These are phyloP conservation scores for Enteromius treurensis DNA, from an alignment of 2,797 vertebrate genomes.

Conservation along the genomic window DNA sequence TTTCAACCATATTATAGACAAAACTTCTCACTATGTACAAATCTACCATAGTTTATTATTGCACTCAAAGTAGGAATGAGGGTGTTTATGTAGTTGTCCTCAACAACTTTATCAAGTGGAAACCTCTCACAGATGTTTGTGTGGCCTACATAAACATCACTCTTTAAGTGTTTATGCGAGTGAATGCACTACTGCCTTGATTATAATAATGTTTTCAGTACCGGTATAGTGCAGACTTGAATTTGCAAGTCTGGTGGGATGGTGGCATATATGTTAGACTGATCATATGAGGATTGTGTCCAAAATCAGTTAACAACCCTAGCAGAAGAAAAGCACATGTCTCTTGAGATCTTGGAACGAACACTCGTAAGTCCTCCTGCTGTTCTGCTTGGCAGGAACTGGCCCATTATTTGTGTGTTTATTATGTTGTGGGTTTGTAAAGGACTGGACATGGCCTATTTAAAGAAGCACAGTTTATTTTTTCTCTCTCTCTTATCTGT, in stretches of 20 bases:
- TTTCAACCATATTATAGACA: neutral
- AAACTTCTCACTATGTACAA: neutral
- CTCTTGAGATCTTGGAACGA: slow-evolving; percentile 29
- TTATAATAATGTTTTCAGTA: neutral
- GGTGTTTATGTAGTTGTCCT: slow-evolving; percentile 9
- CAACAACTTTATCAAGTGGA: neutral
- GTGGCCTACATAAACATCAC: neutral
- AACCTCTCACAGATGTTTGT: neutral
- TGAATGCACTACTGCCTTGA: neutral
- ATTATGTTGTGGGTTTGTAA: neutral
- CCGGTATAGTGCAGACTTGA: neutral
- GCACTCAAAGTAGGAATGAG: no score
- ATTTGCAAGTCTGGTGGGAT: neutral
- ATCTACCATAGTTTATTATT: no score
- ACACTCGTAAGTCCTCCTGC: neutral
- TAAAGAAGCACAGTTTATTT: neutral
- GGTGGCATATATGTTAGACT: neutral
- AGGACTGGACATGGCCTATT: neutral
- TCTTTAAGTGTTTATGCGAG: neutral
- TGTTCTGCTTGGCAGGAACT: slow-evolving; percentile 19
- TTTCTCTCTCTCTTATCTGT: neutral
- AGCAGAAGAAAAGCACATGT: neutral
- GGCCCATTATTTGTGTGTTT: slow-evolving; percentile 8
- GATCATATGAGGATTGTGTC: neutral
- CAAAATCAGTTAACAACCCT: neutral